Evolutionary conservation across 2,797 vertebrate genomes (phyloP).

Genomic region (Mastacembelus armatus): DNA sequence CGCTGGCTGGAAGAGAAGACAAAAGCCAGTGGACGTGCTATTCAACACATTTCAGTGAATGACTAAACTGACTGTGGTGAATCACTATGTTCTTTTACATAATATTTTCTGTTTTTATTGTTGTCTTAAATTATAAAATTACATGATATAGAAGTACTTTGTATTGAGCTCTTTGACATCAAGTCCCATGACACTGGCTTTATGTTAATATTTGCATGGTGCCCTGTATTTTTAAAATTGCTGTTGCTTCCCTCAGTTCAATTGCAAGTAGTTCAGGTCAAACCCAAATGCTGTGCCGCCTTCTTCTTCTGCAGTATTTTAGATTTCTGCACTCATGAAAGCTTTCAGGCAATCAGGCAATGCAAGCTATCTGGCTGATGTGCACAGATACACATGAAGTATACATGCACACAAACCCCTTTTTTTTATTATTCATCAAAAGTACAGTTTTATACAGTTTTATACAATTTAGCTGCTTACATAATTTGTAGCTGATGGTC

Average conservation of each 20-base stretch:
- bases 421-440: neutral
- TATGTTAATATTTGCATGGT: neutral
- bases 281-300: neutral
- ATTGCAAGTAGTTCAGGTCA: neutral
- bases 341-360: neutral
- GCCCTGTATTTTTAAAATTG: slow-evolving; percentile 6
- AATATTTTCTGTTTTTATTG: neutral
- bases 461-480: neutral
- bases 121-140: neutral
- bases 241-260: neutral
- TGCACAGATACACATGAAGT: too few species aligned
- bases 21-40: neutral
- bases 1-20: neutral
- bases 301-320: slow-evolving; percentile 11
- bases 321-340: neutral
- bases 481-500: neutral
- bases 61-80: neutral
- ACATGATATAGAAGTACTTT: neutral
- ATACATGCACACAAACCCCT: too few species aligned
- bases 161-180: neutral
- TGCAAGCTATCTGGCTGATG: too few species aligned
- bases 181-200: neutral
- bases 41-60: neutral
- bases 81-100: neutral
- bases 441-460: neutral